phyloP scores from a whole-genome alignment of 2,113 vertebrate species.

The Ammodytes dubius region DNA sequence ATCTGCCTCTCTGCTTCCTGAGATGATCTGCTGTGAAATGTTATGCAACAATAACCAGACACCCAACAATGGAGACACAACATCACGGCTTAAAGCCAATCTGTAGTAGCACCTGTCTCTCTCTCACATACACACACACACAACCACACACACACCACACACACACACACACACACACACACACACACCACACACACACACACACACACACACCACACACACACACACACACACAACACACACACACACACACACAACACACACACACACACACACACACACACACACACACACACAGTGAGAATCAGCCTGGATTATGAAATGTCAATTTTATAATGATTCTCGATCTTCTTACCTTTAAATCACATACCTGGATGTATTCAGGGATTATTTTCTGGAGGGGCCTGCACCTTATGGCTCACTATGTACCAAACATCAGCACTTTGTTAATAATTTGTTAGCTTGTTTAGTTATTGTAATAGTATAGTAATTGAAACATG shows the following conservation, averaged over 20 bases:
- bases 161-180: constrained; percentile 3
- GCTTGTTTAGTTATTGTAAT: background rate
- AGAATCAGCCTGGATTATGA: constrained; percentile 39
- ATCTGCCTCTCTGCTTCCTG: constrained; percentile 25
- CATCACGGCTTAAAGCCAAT: background rate
- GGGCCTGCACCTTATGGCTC: constrained; percentile 32
- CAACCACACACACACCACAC: constrained; percentile 11
- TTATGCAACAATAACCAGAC: constrained; percentile 63
- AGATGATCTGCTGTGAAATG: constrained; percentile 27
- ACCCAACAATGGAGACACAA: constrained; percentile 16
- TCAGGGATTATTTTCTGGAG: constrained; percentile 51
- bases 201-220: constrained; percentile 9
- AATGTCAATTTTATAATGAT: constrained; percentile 62
- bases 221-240: constrained; percentile 8
- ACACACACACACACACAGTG: background rate
- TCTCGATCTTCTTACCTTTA: constrained; percentile 58
- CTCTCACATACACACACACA: constrained; percentile 10
- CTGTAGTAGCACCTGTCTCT: constrained; percentile 25
- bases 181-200: constrained; percentile 22
- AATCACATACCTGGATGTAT: constrained; percentile 44
- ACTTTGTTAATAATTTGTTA: background rate
- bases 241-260: constrained; percentile 13
- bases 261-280: constrained; percentile 16
- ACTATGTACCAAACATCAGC: constrained; percentile 27
- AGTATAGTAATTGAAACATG: background rate